Base-by-base conservation (phyloP, 2,888 invertebrate genomes). In the Chrysodeixis includens region DNA sequence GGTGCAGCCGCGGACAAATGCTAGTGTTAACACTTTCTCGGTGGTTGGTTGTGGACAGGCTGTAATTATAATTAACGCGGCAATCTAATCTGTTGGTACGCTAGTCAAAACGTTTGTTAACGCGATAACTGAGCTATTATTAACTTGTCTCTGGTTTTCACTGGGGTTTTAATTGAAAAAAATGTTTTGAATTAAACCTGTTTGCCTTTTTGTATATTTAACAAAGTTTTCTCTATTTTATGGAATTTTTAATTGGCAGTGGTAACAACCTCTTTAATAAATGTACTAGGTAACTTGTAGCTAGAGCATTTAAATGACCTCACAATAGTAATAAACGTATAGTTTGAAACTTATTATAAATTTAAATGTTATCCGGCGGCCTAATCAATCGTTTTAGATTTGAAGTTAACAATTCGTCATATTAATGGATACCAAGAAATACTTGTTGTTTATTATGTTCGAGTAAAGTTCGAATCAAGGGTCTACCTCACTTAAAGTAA, bases 11-110 rank as follows among this genome's bases (percentile, higher is more conserved):
- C 35, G 35, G 49, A 71, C 61, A 59, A 56, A 44, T 49, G 46
- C 76, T 56, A 62, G 52, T 40, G 46, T 16, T 71, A 76, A 61
- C 66, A 62, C 69, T 76, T 78, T 80, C 75, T 65, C 73, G 65
- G 54, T 56, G 30, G 60, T 59, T 56, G 30, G 56, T 65, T 57
- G 69, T 51, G 69, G 67, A 65, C 71, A 69, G 56, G 67, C 66
- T 72, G 62, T 65, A 66, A 72, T 75, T 72, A 64, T 65, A 66
- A 72, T 75, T 72, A 77, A 76, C 66, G 55, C 55, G 32, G 74
- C 69, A 76, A 66, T 66, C 66, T 73, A 75, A 75, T 78, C 64
- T 71, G 72, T 67, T 65, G 69, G 35, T 59, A 53, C 46, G 61
- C 59, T 56, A 44, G 62, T 66, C 52, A 63, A 69, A 72, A 61